Evolutionary conservation across 2,797 vertebrate species (phyloP).

Genomic region (Onychomys arenicola): DNA sequence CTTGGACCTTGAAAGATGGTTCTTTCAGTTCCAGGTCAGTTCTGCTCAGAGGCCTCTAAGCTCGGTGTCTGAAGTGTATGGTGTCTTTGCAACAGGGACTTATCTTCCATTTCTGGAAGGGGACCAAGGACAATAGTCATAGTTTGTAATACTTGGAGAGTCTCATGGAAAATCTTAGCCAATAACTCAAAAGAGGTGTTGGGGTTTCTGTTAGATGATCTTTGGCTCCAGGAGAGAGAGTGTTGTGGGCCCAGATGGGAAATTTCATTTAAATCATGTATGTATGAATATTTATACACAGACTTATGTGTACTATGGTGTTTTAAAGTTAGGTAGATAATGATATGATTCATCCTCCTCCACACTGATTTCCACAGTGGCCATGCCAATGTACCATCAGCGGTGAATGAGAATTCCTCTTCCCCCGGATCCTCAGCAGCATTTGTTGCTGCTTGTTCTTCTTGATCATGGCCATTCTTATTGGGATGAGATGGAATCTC

Average conservation of each 20-base stretch:
- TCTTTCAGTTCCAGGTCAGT: not conserved
- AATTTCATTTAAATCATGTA: not conserved
- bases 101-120: not conserved
- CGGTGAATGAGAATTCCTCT: not conserved
- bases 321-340: not conserved
- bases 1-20: not conserved
- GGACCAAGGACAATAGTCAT: not conserved
- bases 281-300: not conserved
- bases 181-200: not conserved
- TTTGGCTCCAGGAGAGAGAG: not conserved
- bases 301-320: not conserved
- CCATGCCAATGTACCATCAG: not conserved
- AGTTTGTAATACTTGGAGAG: not conserved
- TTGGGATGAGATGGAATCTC: not conserved
- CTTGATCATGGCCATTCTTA: not conserved
- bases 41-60: not conserved
- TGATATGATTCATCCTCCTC: not conserved
- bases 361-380: not conserved
- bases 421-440: not conserved
- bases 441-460: not conserved
- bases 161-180: not conserved
- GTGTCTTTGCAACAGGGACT: not conserved
- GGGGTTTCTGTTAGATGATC: no score
- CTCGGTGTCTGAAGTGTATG: not conserved
- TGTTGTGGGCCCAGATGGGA: not conserved